These are phyloP conservation scores for Chaetoderma sp. DNA, from an alignment of 2,888 invertebrate genomes.

Conservation along the genomic window DNA sequence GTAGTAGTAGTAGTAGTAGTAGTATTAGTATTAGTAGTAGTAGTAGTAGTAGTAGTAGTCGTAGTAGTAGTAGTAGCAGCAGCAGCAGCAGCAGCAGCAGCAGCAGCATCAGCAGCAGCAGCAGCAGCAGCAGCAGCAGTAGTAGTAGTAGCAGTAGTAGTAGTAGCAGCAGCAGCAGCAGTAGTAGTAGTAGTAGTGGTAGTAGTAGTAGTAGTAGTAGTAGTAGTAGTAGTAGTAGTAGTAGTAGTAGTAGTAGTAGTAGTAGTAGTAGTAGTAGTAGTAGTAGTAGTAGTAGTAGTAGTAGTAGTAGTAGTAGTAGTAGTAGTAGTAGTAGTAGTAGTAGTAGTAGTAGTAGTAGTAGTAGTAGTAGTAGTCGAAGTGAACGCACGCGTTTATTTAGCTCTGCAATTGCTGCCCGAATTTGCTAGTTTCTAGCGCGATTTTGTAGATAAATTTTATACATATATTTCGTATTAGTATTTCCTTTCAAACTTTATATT, in stretches of 20 bases:
- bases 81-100: conserved; percentile 23
- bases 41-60: no score
- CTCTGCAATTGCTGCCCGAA: no score
- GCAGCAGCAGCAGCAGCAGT: conserved; percentile 25
- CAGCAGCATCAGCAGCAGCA: no score
- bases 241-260: conserved; percentile 27
- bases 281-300: conserved; percentile 26
- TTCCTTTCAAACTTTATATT: no score
- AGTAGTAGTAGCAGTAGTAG: conserved; percentile 26
- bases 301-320: conserved; percentile 17
- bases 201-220: conserved; percentile 25
- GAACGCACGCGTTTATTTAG: no score
- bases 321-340: no score
- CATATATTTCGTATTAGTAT: no score
- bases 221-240: conserved; percentile 26
- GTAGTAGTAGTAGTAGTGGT: conserved; percentile 25
- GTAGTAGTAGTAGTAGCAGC: conserved; percentile 19
- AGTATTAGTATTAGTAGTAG: no score
- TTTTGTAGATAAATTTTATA: no score
- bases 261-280: conserved; percentile 27
- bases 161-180: conserved; percentile 26
- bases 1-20: conserved; percentile 5
- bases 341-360: no score
- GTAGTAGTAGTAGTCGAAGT: no score
- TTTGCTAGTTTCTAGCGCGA: no score